Conservation (phyloP, 2,888 invertebrate genomes). For the Apeira syringaria region DNA sequence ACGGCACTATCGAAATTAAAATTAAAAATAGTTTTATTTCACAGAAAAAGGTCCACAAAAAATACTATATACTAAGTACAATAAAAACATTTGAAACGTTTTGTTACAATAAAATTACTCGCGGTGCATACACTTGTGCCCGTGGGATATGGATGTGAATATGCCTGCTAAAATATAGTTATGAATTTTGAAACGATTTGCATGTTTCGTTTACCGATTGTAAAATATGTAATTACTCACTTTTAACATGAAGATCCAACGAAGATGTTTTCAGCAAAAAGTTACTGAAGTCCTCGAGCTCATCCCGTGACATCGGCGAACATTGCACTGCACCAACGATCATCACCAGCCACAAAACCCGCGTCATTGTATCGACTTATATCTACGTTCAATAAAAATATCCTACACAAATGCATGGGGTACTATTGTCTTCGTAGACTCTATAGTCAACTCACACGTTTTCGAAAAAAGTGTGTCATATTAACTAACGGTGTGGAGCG, state of each 20-base stretch:
- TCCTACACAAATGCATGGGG: conserved; percentile 39
- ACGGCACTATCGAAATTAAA: too few relatives aligned
- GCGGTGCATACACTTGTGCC: too few relatives aligned
- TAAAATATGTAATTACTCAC: conserved; percentile 55
- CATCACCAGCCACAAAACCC: conserved; percentile 48
- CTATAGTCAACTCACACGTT: conserved; percentile 45
- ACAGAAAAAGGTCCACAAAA: too few relatives aligned
- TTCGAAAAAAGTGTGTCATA: conserved; percentile 52
- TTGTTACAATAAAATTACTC: too few relatives aligned
- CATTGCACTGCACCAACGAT: conserved; percentile 61
- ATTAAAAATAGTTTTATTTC: too few relatives aligned
- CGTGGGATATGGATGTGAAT: too few relatives aligned
- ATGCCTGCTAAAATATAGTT: too few relatives aligned
- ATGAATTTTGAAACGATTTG: too few relatives aligned
- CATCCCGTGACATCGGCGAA: conserved; percentile 57
- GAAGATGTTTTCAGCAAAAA: conserved; percentile 67
- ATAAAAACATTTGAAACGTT: too few relatives aligned
- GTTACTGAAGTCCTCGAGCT: conserved; percentile 71
- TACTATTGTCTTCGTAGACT: conserved; percentile 35
- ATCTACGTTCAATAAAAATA: conserved; percentile 27
- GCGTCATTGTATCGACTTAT: conserved; percentile 49
- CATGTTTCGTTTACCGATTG: not conserved
- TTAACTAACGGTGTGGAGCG: conserved; percentile 56
- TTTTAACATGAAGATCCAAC: conserved; percentile 70
- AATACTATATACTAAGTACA: too few relatives aligned